A percentile compares a stretch with the other conserved stretches of the same genome.
Conservation (phyloP, 2,888 invertebrate genomes). For the Zonitis immaculata region DNA sequence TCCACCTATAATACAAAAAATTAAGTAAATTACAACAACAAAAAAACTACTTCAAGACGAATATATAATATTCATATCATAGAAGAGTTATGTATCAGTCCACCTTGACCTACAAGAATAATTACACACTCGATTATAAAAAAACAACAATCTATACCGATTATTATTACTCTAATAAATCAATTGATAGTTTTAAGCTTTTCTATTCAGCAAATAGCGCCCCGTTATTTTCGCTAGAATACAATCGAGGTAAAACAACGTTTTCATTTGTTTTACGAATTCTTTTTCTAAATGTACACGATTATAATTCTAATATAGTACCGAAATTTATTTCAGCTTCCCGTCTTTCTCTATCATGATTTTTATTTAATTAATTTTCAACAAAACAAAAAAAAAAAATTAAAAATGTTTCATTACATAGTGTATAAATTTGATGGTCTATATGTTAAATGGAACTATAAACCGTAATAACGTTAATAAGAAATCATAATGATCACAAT, state of each 20-base stretch:
- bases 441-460: conserved; percentile 4
- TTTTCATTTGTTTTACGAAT: background rate
- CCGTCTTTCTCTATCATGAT: background rate
- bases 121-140: background rate
- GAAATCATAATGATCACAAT: background rate
- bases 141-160: too few species aligned
- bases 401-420: background rate
- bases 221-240: background rate
- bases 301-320: background rate
- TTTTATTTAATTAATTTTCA: background rate
- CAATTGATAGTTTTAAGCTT: background rate
- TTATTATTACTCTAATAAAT: too few species aligned
- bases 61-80: background rate
- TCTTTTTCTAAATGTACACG: background rate
- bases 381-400: too few species aligned
- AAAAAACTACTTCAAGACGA: background rate
- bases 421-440: conserved; percentile 4
- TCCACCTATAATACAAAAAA: background rate
- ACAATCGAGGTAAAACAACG: background rate
- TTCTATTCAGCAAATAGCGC: background rate
- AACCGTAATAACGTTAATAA: conserved; percentile 2
- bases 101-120: background rate
- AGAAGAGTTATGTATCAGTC: background rate
- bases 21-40: background rate
- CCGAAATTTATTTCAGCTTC: too few species aligned